Evolutionary conservation across 2,888 invertebrate genomes (phyloP).

Genomic region (Drosophila histrio): DNA sequence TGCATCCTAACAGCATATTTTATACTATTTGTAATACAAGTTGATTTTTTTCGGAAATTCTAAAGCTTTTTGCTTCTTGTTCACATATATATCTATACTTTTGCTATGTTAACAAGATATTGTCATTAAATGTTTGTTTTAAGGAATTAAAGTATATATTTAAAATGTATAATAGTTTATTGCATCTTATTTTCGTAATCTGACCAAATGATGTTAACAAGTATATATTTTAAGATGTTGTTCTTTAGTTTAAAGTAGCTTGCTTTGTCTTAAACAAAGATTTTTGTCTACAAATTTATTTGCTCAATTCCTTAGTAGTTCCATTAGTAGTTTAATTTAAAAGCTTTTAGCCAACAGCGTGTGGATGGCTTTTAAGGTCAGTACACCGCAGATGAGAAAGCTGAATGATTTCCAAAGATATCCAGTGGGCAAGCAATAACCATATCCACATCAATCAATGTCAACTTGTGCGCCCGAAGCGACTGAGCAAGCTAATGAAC

Average conservation of each 20-base stretch:
- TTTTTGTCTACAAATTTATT: not conserved
- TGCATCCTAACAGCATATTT: constrained; percentile 2
- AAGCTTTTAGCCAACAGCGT: constrained; percentile 31
- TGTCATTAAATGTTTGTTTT: not conserved
- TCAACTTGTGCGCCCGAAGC: constrained; percentile 27
- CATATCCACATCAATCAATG: constrained; percentile 49
- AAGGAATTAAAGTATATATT: not conserved
- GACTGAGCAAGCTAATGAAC: constrained; percentile 41
- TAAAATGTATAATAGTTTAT: not conserved
- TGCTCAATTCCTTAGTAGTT: not conserved
- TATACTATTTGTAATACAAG: not conserved
- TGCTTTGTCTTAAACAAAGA: not conserved
- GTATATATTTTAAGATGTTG: no score
- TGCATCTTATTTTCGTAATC: no score
- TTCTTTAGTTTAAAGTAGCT: not conserved
- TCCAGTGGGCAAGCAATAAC: constrained; percentile 18
- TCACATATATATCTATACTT: not conserved
- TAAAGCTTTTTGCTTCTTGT: not conserved
- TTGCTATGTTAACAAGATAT: no score
- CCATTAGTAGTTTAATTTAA: constrained; percentile 24
- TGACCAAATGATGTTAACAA: no score
- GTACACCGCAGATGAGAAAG: constrained; percentile 5
- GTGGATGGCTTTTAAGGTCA: constrained; percentile 22
- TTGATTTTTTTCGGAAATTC: not conserved
- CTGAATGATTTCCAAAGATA: constrained; percentile 15